phyloP scores from a whole-genome alignment of 2,888 invertebrate species.

The Coleophora flavipennella region DNA sequence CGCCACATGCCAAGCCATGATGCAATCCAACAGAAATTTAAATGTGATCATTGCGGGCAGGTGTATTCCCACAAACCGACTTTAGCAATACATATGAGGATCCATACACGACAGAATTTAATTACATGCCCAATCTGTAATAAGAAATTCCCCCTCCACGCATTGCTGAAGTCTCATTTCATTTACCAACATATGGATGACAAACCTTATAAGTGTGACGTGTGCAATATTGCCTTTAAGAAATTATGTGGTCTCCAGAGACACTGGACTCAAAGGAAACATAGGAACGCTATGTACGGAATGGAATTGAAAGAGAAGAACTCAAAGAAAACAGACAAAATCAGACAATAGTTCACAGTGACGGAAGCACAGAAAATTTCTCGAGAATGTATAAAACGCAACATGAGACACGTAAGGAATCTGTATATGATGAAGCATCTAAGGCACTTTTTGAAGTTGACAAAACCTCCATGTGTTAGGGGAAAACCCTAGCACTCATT shows the following conservation, averaged over 20 bases:
- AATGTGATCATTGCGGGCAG: conserved; percentile 22
- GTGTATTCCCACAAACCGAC: conserved; percentile 12
- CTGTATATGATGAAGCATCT: no score
- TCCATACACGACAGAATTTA: conserved; percentile 15
- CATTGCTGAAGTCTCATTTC: conserved; percentile 3
- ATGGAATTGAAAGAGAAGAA: neutral
- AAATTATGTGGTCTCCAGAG: neutral
- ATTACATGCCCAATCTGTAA: conserved; percentile 17
- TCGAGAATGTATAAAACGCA: no score
- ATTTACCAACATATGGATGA: conserved; percentile 3
- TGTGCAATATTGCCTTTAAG: conserved; percentile 7
- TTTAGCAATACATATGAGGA: conserved; percentile 14
- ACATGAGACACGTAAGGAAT: no score
- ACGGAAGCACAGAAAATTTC: no score
- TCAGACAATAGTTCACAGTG: no score
- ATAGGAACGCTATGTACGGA: neutral
- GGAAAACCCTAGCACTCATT: no score
- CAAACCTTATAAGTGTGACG: conserved; percentile 7
- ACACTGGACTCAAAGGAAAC: conserved; percentile 3
- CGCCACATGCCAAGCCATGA: conserved; percentile 16
- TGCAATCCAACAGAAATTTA: conserved; percentile 4
- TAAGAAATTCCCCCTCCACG: neutral
- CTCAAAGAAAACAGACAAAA: no score
- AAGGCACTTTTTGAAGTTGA: no score
- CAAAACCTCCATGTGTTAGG: no score